Percentiles rank a stretch among this genome's conserved stretches.
Evolutionary conservation across 2,113 vertebrate species (phyloP).

Genomic region (Glaucomys volans): DNA sequence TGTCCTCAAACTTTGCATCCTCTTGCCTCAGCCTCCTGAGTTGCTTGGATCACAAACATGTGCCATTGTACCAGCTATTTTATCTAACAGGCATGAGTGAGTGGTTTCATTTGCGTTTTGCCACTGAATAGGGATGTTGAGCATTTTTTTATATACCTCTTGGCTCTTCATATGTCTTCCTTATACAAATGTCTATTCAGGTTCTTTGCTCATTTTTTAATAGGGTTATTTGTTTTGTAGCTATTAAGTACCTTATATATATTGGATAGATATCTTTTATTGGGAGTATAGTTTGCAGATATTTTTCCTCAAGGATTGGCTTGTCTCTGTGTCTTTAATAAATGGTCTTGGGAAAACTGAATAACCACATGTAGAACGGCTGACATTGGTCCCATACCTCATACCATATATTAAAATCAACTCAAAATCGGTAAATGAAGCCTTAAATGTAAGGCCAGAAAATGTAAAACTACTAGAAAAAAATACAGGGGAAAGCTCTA

Average conservation of each 20-base stretch:
- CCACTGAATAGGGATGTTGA: neutral
- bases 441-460: neutral
- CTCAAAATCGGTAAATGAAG: neutral
- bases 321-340: neutral
- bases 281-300: neutral
- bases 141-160: neutral
- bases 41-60: no score
- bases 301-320: neutral
- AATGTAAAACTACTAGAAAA: neutral
- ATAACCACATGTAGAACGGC: neutral
- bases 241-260: neutral
- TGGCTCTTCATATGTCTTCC: neutral
- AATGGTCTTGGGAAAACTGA: neutral
- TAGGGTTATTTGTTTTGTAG: neutral
- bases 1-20: no score
- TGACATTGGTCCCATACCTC: neutral
- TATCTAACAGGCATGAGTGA: neutral
- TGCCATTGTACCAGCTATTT: no score
- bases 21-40: no score
- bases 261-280: neutral
- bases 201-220: neutral
- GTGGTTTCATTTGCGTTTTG: neutral
- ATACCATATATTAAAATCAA: neutral
- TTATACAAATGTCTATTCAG: neutral
- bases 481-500: neutral